Evolutionary conservation across 2,888 invertebrate genomes (phyloP).

Genomic region (Linyphia triangularis): DNA sequence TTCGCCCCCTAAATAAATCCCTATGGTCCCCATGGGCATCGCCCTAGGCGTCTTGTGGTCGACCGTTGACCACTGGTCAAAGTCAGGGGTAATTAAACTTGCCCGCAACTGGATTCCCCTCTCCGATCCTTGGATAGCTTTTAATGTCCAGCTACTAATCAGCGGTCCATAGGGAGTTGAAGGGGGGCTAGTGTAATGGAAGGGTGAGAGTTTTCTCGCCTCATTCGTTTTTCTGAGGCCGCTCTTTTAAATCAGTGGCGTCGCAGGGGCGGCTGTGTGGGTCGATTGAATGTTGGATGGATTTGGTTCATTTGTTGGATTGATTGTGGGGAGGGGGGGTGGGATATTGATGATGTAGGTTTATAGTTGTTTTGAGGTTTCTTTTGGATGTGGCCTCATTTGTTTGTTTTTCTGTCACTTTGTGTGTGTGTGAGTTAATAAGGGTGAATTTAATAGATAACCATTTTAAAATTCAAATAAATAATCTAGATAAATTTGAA

Average conservation of each 20-base stretch:
- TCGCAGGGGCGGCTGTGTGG: not conserved
- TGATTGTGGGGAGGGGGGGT: too few species aligned
- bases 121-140: conserved; percentile 36
- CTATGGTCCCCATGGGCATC: conserved; percentile 53
- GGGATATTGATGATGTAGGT: too few species aligned
- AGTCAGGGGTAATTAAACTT: conserved; percentile 73
- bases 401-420: too few species aligned
- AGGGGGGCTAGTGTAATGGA: conserved; percentile 54
- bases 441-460: too few species aligned
- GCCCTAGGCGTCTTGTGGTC: conserved; percentile 63
- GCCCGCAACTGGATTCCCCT: conserved; percentile 57
- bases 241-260: not conserved
- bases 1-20: conserved; percentile 65
- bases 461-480: too few species aligned
- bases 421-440: too few species aligned
- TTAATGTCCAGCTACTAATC: conserved; percentile 73
- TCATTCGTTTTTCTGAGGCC: conserved; percentile 28
- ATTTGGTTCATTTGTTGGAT: too few species aligned
- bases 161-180: conserved; percentile 41
- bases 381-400: too few species aligned
- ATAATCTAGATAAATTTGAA: too few species aligned
- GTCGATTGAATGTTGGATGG: too few species aligned
- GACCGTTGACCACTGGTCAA: conserved; percentile 72
- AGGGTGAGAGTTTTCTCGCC: conserved; percentile 36
- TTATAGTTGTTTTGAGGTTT: too few species aligned